Evolutionary conservation across 2,888 invertebrate species (phyloP).

Genomic region (Adineta ricciae): DNA sequence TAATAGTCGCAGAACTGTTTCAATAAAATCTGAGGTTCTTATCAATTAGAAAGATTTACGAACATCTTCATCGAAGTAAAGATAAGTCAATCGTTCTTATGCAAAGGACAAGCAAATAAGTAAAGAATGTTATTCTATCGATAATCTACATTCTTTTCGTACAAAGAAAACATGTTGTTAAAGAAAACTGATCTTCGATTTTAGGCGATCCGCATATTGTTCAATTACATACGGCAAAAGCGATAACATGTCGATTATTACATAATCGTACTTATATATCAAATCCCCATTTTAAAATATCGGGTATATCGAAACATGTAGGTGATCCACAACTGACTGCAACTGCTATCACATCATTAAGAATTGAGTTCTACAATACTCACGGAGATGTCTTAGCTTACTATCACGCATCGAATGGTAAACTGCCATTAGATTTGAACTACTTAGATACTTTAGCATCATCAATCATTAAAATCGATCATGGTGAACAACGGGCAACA

Average conservation of each 20-base stretch:
- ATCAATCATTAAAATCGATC: not conserved
- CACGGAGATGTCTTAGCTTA: not conserved
- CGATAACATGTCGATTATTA: not conserved
- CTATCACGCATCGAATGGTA: not conserved
- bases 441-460: not conserved
- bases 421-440: not conserved
- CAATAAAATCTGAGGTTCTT: no score
- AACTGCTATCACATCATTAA: not conserved
- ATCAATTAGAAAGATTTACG: no score
- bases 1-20: no score
- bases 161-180: no score
- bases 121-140: no score
- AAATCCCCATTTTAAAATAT: not conserved
- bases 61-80: no score
- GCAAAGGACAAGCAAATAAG: no score
- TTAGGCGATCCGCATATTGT: not conserved
- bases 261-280: not conserved
- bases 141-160: no score
- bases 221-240: not conserved
- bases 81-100: no score
- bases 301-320: not conserved
- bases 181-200: no score
- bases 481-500: not conserved
- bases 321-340: not conserved
- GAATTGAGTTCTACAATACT: not conserved